Evolutionary conservation across 92 coral and sea anemone genomes (phyloP), one percentile per base, ranked within the genome.

Genomic region (Pocillopora meandrina): DNA sequence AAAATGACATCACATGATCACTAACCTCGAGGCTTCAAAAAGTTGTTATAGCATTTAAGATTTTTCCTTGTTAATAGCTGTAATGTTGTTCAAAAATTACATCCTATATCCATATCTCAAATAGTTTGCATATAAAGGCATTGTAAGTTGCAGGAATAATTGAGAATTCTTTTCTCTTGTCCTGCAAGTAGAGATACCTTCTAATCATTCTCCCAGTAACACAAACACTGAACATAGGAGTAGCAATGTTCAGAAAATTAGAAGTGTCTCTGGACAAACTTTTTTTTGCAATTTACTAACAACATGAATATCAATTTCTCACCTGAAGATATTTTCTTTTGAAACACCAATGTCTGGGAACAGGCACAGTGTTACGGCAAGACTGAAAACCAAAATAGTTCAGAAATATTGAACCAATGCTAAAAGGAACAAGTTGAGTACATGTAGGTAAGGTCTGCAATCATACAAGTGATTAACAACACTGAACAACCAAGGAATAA

Each of bases 301-400:
- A 2, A 18, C 47, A 15, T 0, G 13, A 55, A n/a, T 10, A 16
- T 61, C 17, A 66, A 13, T 34, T 1, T 20, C 70, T 42, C 85
- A 96, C 99, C 98, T 97, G 99, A 78, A 97, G 81, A 71, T 95
- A 97, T 78, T 97, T 97, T 83, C 99, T 87, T 76, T 97, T 97
- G 89, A 97, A 97, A 77, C 99, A 97, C 99, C 99, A 97, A 74
- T 97, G 99, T 77, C 99, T 88, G 3, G 99, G 99, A 16, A 97
- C 99, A 23, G 99, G 99, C 56, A 96, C 99, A 58, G 99, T 92
- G 65, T 96, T 96, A 12, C 99, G 94, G 26, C 98, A 95, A 2
- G 99, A 95, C 99, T 96, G 81, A 0, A 82, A 66, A 16, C 52
- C 52, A 42, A 42, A 42, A 42, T 42, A 42, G 52, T 7, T 3